Percentiles rank a stretch among this genome's conserved stretches.
phyloP scores from a whole-genome alignment of 2,888 invertebrate genomes.

The Nemapogon koenigi region DNA sequence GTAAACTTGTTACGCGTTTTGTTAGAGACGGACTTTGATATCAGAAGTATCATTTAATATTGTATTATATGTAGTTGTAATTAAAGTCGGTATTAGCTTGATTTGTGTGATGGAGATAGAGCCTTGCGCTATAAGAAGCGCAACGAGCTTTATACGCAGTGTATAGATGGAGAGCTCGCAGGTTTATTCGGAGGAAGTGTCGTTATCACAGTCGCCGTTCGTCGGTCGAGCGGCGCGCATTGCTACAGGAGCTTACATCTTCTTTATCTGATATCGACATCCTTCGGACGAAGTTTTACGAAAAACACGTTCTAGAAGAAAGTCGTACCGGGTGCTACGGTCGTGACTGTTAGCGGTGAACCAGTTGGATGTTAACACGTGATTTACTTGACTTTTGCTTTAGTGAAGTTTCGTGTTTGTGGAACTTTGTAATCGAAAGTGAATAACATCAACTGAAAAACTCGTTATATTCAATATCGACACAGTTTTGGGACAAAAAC shows the following conservation, averaged over 20 bases:
- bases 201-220: slow-evolving; percentile 63
- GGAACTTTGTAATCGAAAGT: too few relatives aligned
- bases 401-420: too few relatives aligned
- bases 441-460: too few relatives aligned
- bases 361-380: neutral
- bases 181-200: slow-evolving; percentile 52
- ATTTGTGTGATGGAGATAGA: neutral
- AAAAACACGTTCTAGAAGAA: slow-evolving; percentile 17
- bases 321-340: neutral
- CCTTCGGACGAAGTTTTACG: slow-evolving; percentile 49
- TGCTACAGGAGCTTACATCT: slow-evolving; percentile 25
- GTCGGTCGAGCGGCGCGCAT: slow-evolving; percentile 47
- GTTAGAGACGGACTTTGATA: slow-evolving; percentile 1
- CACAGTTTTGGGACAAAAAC: slow-evolving; percentile 51
- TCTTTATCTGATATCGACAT: slow-evolving; percentile 24
- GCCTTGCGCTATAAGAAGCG: slow-evolving; percentile 14
- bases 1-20: slow-evolving; percentile 57
- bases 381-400: neutral
- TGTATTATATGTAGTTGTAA: neutral
- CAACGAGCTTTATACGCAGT: slow-evolving; percentile 43
- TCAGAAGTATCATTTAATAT: neutral
- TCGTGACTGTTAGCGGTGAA: neutral
- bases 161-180: slow-evolving; percentile 38
- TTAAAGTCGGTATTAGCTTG: slow-evolving; percentile 4
- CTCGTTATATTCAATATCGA: slow-evolving; percentile 51